phyloP scores from a whole-genome alignment of 2,113 vertebrate genomes.

The Bubalus kerabau region DNA sequence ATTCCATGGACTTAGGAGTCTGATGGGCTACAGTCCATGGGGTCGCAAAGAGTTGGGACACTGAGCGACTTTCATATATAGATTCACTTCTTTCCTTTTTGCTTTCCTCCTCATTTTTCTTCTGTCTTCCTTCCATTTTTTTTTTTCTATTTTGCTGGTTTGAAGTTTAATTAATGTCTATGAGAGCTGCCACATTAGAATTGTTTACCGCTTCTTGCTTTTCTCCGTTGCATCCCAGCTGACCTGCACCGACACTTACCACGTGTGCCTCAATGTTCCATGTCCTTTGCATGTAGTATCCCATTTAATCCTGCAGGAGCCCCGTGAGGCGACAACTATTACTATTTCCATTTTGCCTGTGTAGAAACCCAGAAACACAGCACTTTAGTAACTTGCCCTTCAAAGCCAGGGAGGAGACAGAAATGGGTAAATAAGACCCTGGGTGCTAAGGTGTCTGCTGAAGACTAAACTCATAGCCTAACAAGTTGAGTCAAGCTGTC shows the following conservation, averaged over 20 bases:
- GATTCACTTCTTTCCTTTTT: neutral
- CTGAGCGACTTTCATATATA: neutral
- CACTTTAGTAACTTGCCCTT: neutral
- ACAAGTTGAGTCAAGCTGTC: neutral
- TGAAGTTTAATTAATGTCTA: neutral
- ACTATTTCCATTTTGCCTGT: neutral
- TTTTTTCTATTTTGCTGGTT: neutral
- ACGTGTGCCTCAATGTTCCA: rapidly evolving
- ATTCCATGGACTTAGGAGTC: neutral
- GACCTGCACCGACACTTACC: rapidly evolving
- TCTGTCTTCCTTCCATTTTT: neutral
- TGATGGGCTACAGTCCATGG: neutral
- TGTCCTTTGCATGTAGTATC: neutral
- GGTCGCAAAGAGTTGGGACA: neutral
- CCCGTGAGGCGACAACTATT: too few species aligned
- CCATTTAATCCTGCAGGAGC: neutral
- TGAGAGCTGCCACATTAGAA: neutral
- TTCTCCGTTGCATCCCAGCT: neutral
- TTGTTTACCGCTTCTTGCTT: neutral
- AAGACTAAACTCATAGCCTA: neutral
- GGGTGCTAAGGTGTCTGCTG: neutral
- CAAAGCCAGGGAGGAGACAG: neutral
- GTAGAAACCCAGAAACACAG: neutral
- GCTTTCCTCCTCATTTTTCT: neutral
- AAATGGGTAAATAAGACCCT: neutral